Evolutionary conservation across 1,140 invertebrate genomes (phyloP).

Genomic region (Drosophila jambulina): DNA sequence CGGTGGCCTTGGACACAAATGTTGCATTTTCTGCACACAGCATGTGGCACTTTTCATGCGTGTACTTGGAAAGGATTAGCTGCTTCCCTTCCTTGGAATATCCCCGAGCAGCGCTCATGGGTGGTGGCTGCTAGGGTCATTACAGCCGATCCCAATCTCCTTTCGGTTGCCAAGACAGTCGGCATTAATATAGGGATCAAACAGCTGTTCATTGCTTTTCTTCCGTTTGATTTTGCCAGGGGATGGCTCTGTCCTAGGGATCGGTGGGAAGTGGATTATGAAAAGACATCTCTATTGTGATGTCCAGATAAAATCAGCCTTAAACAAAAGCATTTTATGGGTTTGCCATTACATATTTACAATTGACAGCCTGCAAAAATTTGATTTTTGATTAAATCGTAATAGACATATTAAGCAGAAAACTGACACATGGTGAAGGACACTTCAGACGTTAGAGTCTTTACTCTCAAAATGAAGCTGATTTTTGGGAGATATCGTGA

Average conservation of each 20-base stretch:
- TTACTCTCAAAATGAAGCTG: background rate
- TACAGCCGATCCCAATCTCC: slow-evolving; percentile 35
- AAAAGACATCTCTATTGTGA: background rate
- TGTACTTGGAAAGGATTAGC: slow-evolving; percentile 75
- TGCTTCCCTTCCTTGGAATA: slow-evolving; percentile 22
- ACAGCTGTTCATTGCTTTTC: slow-evolving; percentile 46
- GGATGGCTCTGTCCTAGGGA: background rate
- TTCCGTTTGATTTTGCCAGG: background rate
- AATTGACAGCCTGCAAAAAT: background rate
- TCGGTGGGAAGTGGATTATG: background rate
- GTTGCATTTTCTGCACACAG: slow-evolving; percentile 75
- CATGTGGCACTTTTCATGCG: slow-evolving; percentile 70
- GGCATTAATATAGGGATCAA: slow-evolving; percentile 35
- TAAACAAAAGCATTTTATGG: background rate
- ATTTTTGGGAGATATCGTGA: background rate
- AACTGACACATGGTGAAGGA: background rate
- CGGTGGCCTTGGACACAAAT: slow-evolving; percentile 79
- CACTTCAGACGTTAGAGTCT: background rate
- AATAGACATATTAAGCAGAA: background rate
- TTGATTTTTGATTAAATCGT: background rate
- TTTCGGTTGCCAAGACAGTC: slow-evolving; percentile 41
- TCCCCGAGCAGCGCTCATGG: slow-evolving; percentile 17
- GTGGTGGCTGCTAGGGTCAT: slow-evolving; percentile 39
- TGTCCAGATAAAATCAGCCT: background rate
- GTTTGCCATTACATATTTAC: background rate